Evolutionary conservation across 2,797 vertebrate species (phyloP).

Genomic region (Urocyon cinereoargenteus): DNA sequence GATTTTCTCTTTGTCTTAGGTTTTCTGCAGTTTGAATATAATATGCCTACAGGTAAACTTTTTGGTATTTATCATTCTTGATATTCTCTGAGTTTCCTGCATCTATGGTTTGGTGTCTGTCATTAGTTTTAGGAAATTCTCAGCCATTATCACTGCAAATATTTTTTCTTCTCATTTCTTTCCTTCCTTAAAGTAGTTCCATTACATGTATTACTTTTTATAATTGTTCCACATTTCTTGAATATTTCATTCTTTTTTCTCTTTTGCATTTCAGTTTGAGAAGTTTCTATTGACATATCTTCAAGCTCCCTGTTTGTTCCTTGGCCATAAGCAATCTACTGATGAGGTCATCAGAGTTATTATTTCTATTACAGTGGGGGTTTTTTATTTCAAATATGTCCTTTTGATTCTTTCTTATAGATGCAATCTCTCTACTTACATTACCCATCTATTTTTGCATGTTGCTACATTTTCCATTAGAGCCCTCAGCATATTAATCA

Average conservation of each 20-base stretch:
- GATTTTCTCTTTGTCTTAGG: background rate
- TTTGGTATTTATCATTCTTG: background rate
- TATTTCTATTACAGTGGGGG: background rate
- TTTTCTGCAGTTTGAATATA: background rate
- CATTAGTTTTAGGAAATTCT: background rate
- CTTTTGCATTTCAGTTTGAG: background rate
- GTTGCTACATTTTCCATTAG: background rate
- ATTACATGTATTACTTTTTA: background rate
- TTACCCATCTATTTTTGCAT: background rate
- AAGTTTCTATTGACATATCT: background rate
- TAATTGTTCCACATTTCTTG: background rate
- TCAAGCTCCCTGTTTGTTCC: background rate
- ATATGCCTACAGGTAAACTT: background rate
- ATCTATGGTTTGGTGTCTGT: background rate
- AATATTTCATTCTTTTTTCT: background rate
- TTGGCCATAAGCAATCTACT: background rate
- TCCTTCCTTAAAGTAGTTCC: background rate
- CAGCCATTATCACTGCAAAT: background rate
- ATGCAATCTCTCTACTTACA: background rate
- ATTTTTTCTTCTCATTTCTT: background rate
- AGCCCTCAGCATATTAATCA: background rate
- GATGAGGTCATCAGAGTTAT: background rate
- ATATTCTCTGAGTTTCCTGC: background rate
- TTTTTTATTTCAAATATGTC: background rate
- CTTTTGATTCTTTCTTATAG: background rate